Evolutionary conservation across 2,797 vertebrate genomes (phyloP).

Genomic region (Coreius guichenoti): DNA sequence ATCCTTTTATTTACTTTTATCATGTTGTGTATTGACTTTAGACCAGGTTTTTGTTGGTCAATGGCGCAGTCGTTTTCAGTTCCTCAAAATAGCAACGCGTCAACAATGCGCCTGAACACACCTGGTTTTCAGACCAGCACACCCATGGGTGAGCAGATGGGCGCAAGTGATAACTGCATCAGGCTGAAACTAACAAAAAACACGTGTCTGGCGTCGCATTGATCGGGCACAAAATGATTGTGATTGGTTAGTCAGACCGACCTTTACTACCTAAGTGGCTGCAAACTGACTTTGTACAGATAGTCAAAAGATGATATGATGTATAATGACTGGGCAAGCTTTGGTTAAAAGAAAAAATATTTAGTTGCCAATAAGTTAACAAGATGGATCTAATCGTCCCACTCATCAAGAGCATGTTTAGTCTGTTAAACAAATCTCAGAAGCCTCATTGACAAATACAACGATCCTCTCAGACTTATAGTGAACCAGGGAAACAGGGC

Average conservation of each 20-base stretch:
- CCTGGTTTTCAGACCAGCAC: too few relatives aligned
- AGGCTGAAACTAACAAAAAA: too few relatives aligned
- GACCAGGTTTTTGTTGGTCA: too few relatives aligned
- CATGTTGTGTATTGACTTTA: too few relatives aligned
- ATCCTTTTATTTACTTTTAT: too few relatives aligned
- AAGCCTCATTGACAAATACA: conserved; percentile 20
- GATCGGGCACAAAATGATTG: neutral
- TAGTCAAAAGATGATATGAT: neutral
- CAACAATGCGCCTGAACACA: too few relatives aligned
- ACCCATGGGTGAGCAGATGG: too few relatives aligned
- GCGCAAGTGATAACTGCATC: too few relatives aligned
- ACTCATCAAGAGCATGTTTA: neutral
- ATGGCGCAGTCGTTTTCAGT: too few relatives aligned
- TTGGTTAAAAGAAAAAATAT: neutral
- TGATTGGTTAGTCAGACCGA: neutral
- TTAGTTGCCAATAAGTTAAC: neutral
- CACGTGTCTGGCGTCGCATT: too few relatives aligned
- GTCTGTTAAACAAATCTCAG: conserved; percentile 58
- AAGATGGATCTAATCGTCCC: neutral
- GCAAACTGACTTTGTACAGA: neutral
- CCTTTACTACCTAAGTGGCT: neutral
- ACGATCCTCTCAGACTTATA: conserved; percentile 6
- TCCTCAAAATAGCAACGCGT: too few relatives aligned
- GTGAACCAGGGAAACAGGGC: conserved; percentile 26
- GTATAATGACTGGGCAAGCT: neutral